Base-by-base conservation (phyloP, 2,888 invertebrate species). In the Amiota communis region DNA sequence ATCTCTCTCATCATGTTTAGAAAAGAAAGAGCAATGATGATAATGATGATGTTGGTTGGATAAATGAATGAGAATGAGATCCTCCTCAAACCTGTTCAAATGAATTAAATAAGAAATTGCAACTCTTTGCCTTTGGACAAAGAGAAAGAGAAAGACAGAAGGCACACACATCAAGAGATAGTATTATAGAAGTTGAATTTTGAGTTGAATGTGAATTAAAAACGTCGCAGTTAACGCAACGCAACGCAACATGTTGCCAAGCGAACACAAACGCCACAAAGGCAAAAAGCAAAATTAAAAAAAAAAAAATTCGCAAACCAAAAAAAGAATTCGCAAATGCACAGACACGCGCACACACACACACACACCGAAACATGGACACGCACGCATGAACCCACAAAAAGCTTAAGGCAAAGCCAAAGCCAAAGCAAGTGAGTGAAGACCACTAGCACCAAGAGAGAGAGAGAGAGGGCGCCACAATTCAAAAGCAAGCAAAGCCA, bases 201-300 rank as follows among this genome's bases (percentile, higher is more conserved):
- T 36, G 36, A 36, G 36, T 36, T 36, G 0, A 36, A 36, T 6
- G 2, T 36, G 36, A 36, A 36, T 36, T 4, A 36, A 36, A 36
- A 23, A 2, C 36, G 36, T 36, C 36, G 36, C 36, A 6, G 36
- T 36, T 36, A 36, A 36, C 36, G 36, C 20, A 20, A 11, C 11
- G 36, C 61, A 12, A n/a, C 48, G 68, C 68, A 51, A 68, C 68
- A 68, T 68, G 68, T 68, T 68, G 68, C 68, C 23, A 53, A 68
- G 56, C 68, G 13, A 15, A 59, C 13, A 53, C 53, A n/a, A 15
- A 57, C 17, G 36, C 36, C 36, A 36, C 36, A 36, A 36, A 36
- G 36, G 36, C 36, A 36, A 36, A 36, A 36, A 36, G 36, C 36
- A 36, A 36, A 53, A n/a, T 8, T 53, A 12, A n/a, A 12, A n/a